Base-by-base conservation (phyloP, 2,888 invertebrate species). In the Eupithecia inturbata region DNA sequence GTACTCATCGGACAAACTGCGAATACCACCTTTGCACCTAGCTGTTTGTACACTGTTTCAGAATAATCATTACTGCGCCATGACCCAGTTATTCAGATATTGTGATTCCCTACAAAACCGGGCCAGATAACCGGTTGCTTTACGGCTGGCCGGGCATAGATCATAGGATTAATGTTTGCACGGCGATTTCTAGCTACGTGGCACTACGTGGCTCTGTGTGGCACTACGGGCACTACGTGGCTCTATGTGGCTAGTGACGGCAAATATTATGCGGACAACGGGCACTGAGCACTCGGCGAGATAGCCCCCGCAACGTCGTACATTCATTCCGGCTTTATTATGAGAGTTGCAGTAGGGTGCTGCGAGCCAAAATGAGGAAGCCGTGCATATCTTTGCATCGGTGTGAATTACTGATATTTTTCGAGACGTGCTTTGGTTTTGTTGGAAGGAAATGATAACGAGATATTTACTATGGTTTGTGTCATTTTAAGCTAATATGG, bases 121-220 rank as follows among this genome's bases (percentile, higher is more conserved):
- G 66, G 74, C 77, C 73, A 78, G 79, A 79, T 79, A 76, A 76
- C 78, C 69, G 67, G 75, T 70, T 72, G 74, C 68, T 79, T 73
- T 79, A 77, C 74, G 77, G 72, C 57, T 66, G 72, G 76, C 73
- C 75, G 78, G 76, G 78, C 77, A 81, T 84, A 84, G 80, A 83
- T 85, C 83, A 84, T 74, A 72, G 82, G 83, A 84, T 85, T 84
- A 85, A 83, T 83, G 82, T 82, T 81, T 81, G 80, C 82, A 81
- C 77, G 79, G 79, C 76, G 72, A 79, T 84, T 80, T 74, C 81
- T 79, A 80, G 79, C 80, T 77, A 75, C 75, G 78, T 77, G 77
- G 75, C 73, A 72, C 75, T 28, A 63, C 63, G 31, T n/a, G 19
- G 63, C 28, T 10, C 39, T 39, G 41, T 26, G 66, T 12, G 12